phyloP scores from a whole-genome alignment of 2,797 vertebrate species.

The Ctenopoma multispine region DNA sequence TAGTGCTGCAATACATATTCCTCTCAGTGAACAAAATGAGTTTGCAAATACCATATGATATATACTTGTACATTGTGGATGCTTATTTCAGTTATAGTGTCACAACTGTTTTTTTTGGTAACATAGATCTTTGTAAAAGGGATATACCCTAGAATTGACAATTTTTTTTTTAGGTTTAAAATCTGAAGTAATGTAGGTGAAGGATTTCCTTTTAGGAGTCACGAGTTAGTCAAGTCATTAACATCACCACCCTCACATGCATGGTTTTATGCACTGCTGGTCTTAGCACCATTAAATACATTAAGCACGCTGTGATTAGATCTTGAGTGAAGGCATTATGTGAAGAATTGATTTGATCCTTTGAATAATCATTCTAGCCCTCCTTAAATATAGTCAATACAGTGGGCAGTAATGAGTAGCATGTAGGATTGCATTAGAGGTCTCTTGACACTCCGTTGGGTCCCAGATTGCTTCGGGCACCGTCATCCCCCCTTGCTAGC shows the following conservation, averaged over 20 bases:
- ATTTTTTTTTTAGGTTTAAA: neutral
- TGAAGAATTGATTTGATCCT: conserved; percentile 72
- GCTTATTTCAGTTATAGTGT: neutral
- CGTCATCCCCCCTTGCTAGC: conserved; percentile 72
- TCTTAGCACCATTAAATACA: conserved; percentile 62
- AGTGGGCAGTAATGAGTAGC: conserved; percentile 71
- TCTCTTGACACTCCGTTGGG: conserved; percentile 61
- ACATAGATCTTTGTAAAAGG: neutral
- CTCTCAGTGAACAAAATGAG: neutral
- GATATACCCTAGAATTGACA: neutral
- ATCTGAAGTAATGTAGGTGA: conserved; percentile 2
- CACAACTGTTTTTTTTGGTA: neutral
- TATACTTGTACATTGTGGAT: too few species aligned
- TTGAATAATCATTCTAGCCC: conserved; percentile 71
- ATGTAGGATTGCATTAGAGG: conserved; percentile 70
- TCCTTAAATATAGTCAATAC: conserved; percentile 76
- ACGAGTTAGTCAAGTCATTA: conserved; percentile 59
- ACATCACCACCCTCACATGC: conserved; percentile 42
- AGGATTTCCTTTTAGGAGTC: conserved; percentile 27
- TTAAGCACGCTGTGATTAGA: conserved; percentile 64
- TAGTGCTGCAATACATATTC: neutral
- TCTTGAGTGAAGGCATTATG: conserved; percentile 70
- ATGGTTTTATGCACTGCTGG: conserved; percentile 54
- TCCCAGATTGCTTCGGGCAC: conserved; percentile 68
- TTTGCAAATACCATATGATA: too few species aligned